A percentile compares a stretch with the other conserved stretches of the same genome.
Evolutionary conservation across 2,113 vertebrate species (phyloP).

Genomic region (Hucho hucho): DNA sequence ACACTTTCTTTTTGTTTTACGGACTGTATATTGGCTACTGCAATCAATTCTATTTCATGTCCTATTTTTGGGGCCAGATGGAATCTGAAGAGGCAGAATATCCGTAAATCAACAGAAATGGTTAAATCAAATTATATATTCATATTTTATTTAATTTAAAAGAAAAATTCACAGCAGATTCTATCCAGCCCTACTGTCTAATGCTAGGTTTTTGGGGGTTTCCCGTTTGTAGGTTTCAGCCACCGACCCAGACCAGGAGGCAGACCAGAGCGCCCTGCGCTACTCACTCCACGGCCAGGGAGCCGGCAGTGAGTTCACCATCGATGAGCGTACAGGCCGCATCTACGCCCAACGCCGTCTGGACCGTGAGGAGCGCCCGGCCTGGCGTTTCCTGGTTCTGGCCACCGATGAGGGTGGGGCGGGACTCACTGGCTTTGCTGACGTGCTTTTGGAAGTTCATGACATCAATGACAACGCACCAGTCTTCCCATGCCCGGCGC

Average conservation of each 20-base stretch:
- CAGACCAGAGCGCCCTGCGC: conserved; percentile 78
- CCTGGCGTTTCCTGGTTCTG: conserved; percentile 84
- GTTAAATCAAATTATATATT: neutral
- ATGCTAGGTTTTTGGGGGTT: neutral
- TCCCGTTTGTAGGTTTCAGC: conserved; percentile 79
- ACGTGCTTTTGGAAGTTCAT: conserved; percentile 81
- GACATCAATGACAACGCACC: conserved; percentile 85
- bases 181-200: neutral
- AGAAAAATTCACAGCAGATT: neutral
- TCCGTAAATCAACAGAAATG: neutral
- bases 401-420: conserved; percentile 83
- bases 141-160: neutral
- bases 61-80: conserved; percentile 5
- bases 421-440: conserved; percentile 86
- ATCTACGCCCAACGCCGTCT: conserved; percentile 76
- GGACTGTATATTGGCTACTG: conserved; percentile 20
- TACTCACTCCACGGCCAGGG: conserved; percentile 87
- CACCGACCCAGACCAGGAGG: conserved; percentile 82
- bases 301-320: conserved; percentile 79
- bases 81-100: conserved; percentile 4
- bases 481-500: conserved; percentile 77
- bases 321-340: conserved; percentile 76
- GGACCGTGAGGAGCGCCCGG: conserved; percentile 78
- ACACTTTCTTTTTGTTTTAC: too few species aligned
- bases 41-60: conserved; percentile 36